Base-by-base conservation (phyloP, 2,888 invertebrate genomes). In the Cephus pulcher region DNA sequence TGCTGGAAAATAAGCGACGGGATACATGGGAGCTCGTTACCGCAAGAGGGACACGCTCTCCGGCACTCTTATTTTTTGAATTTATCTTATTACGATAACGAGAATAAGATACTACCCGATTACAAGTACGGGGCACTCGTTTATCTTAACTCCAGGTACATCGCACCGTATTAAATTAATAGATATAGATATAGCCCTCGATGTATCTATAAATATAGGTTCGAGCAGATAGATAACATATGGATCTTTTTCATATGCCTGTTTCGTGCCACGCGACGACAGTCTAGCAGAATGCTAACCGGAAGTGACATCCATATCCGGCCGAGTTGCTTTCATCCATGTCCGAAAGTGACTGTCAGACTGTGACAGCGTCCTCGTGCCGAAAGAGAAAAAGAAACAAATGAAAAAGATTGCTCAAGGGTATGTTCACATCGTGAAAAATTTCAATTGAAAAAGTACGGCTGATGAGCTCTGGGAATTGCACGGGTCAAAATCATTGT, bases 1-100 rank as follows among this genome's bases (percentile, higher is more conserved):
- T 23, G 82, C 84, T 85, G 84, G 87, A 87, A 87, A 88, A 88
- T 88, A 87, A 85, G 85, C 85, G 87, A 87, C 87, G 87, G 85
- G 87, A 82, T 89, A 89, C 89, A 89, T 86, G 89, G 88, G 86
- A 89, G 88, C 90, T 90, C 89, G 90, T 90, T 90, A 90, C 89
- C 85, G 85, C 83, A 85, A 85, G 86, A 85, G 81, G 86, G 85
- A 86, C 84, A 84, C 56, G 75, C 23, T 56, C 85, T 81, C 84
- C 83, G 81, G 77, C 75, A 79, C 79, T 80, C 80, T 81, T 82
- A 79, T 83, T 82, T 82, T 85, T 83, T 81, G 76, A 74, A 76
- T 82, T 80, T 81, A 81, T 80, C 37, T 69, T 70, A 40, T 56
- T 56, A 56, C 2, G 23, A 56, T 81, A 79, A 56, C 79, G 81